Percentiles rank a stretch among this genome's conserved stretches.
Evolutionary conservation across 1,140 invertebrate species (phyloP).

Genomic region (Proales similis): DNA sequence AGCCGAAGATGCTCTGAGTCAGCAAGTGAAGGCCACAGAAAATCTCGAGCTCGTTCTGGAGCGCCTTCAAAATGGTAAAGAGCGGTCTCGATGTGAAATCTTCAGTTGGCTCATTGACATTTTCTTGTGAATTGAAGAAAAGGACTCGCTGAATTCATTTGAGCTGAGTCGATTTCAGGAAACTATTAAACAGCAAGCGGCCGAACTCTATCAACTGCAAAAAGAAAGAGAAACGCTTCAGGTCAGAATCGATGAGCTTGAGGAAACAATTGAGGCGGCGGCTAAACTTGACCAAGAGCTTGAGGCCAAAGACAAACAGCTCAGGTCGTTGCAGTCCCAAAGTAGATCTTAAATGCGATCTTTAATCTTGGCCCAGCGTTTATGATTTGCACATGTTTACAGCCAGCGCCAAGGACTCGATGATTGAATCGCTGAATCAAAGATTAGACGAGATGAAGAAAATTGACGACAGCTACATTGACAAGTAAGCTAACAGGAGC

Average conservation of each 20-base stretch:
- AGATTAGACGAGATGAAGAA: constrained; percentile 27
- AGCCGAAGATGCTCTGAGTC: constrained; percentile 27
- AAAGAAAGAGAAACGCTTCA: constrained; percentile 33
- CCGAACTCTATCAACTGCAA: constrained; percentile 11
- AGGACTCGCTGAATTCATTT: constrained; percentile 15
- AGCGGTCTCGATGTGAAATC: too few species aligned
- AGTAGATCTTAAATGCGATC: not conserved
- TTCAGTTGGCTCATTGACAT: not conserved
- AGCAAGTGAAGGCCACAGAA: constrained; percentile 33
- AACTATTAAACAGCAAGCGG: constrained; percentile 2
- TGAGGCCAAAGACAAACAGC: constrained; percentile 16
- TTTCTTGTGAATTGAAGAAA: constrained; percentile 4
- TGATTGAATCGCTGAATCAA: constrained; percentile 33
- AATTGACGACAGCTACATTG: constrained; percentile 17
- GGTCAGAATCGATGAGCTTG: constrained; percentile 26
- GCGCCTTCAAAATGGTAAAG: constrained; percentile 36
- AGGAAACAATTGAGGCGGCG: constrained; percentile 25
- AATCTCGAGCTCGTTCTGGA: constrained; percentile 37
- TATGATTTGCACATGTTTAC: not conserved
- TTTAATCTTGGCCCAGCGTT: not conserved
- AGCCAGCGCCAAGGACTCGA: constrained; percentile 16
- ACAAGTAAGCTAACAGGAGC: too few species aligned
- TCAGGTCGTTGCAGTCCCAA: constrained; percentile 7
- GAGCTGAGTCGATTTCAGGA: constrained; percentile 22
- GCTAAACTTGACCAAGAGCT: constrained; percentile 21